Base-by-base conservation (phyloP, 2,888 invertebrate species). In the Drosophila peninsularis region DNA sequence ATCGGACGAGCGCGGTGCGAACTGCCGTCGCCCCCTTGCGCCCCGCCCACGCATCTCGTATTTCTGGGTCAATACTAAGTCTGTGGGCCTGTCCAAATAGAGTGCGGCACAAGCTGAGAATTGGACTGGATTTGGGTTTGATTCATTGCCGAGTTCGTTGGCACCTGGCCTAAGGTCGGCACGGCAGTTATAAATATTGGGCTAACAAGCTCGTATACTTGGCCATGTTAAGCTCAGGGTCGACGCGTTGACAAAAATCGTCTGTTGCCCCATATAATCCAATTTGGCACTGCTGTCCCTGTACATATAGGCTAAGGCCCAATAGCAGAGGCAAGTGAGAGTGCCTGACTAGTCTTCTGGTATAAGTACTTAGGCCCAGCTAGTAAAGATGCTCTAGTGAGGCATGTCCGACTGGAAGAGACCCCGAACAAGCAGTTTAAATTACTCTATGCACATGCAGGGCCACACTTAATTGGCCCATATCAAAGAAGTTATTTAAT, bases 131-230 rank as follows among this genome's bases (percentile, higher is more conserved):
- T 56, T 56, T 14, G 45, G 37, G 9, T 24, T 55, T 41, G 75
- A 65, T 76, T 88, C 88, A 85, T 85, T 82, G 84, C 70, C 88
- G 80, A 85, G 88, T 88, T 85, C 88, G 88, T 82, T 88, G 79
- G 73, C 84, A 80, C 78, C 75, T 76, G 45, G 61, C 58, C 64
- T 71, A 78, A 83, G 83, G 83, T 87, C 69, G 66, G 5, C 30
- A 0, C 41, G 53, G 45, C 30, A 10, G 34, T 58, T 47, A 54
- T 49, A 55, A 71, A 65, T 55, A 57, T 61, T 66, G 56, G 74
- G 66, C 62, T 60, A 76, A 71, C 64, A 30, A 10, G 30, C 30
- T 30, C 9, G 10, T 79, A 79, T 72, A 73, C 71, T 82, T 84
- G 79, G 71, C 60, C 69, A 71, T 71, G 68, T 52, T 61, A 11